Conservation (phyloP, 1,140 invertebrate species). For the Bacillus rossius region DNA sequence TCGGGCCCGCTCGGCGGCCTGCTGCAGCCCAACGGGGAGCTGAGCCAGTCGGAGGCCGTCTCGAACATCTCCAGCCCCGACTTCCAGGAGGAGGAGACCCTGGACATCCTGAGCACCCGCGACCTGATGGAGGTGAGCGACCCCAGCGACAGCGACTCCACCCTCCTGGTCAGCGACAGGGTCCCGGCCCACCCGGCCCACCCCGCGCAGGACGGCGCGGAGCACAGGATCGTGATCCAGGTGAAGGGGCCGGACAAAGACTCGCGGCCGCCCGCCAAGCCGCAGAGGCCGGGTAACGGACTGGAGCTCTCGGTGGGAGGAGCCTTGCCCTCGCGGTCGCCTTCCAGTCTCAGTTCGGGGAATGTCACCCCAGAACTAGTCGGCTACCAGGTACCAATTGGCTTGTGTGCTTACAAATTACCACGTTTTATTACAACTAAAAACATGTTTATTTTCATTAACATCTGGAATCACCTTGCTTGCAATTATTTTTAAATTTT, state of each 20-base stretch:
- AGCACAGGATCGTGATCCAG: conserved; percentile 75
- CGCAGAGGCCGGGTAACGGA: conserved; percentile 18
- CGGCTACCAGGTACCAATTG: conserved; percentile 39
- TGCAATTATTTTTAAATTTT: too few species aligned
- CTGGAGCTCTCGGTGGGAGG: background rate
- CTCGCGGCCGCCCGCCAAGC: conserved; percentile 5
- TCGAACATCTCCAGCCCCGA: conserved; percentile 84
- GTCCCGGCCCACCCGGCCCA: background rate
- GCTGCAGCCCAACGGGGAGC: conserved; percentile 21
- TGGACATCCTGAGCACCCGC: conserved; percentile 57
- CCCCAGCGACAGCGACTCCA: conserved; percentile 78
- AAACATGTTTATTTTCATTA: too few species aligned
- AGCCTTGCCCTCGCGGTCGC: conserved; percentile 14
- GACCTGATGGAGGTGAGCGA: conserved; percentile 80
- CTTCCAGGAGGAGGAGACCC: conserved; percentile 69
- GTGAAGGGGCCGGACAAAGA: conserved; percentile 67
- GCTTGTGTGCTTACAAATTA: background rate
- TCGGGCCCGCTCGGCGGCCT: background rate
- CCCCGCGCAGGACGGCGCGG: conserved; percentile 28
- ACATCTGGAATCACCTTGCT: too few species aligned
- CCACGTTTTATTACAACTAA: background rate
- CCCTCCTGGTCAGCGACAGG: conserved; percentile 39
- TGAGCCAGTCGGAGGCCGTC: conserved; percentile 61
- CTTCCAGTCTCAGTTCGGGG: conserved; percentile 30
- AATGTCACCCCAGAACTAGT: conserved; percentile 36